phyloP scores from a whole-genome alignment of 2,888 invertebrate genomes.

The Eupithecia subfuscata region DNA sequence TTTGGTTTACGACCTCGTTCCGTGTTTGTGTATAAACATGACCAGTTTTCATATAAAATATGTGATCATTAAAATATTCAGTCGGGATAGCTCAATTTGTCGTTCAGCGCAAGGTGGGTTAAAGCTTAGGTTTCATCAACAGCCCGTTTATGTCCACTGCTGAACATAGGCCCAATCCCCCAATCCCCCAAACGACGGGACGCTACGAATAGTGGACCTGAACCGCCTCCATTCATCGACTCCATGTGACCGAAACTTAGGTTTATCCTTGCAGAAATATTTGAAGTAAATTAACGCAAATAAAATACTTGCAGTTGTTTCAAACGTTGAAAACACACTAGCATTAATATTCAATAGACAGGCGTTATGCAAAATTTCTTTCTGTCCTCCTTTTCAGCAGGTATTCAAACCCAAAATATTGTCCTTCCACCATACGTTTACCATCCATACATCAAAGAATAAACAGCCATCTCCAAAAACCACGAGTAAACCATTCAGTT shows the following conservation, averaged over 20 bases:
- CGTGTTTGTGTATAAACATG: slow-evolving; percentile 34
- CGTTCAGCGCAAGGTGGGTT: not conserved
- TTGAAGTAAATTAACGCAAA: not conserved
- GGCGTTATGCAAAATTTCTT: not conserved
- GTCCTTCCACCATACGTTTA: slow-evolving; percentile 6
- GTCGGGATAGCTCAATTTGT: slow-evolving; percentile 7
- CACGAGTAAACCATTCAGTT: slow-evolving; percentile 38
- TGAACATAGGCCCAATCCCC: too few relatives aligned
- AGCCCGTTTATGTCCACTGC: too few relatives aligned
- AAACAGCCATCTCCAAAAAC: slow-evolving; percentile 28
- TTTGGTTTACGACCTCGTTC: slow-evolving; percentile 40
- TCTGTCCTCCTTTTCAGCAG: not conserved
- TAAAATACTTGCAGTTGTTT: not conserved
- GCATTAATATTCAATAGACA: not conserved
- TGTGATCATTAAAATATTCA: slow-evolving; percentile 23
- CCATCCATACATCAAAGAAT: slow-evolving; percentile 22
- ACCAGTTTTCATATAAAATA: slow-evolving; percentile 24
- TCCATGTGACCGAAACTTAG: too few relatives aligned
- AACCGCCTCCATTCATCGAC: too few relatives aligned
- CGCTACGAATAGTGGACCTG: too few relatives aligned
- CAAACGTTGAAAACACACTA: not conserved
- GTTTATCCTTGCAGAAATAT: too few relatives aligned
- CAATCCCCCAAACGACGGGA: too few relatives aligned
- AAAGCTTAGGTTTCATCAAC: not conserved
- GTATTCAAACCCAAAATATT: not conserved